Evolutionary conservation across 2,113 vertebrate genomes (phyloP).

Genomic region (Sapajus apella): DNA sequence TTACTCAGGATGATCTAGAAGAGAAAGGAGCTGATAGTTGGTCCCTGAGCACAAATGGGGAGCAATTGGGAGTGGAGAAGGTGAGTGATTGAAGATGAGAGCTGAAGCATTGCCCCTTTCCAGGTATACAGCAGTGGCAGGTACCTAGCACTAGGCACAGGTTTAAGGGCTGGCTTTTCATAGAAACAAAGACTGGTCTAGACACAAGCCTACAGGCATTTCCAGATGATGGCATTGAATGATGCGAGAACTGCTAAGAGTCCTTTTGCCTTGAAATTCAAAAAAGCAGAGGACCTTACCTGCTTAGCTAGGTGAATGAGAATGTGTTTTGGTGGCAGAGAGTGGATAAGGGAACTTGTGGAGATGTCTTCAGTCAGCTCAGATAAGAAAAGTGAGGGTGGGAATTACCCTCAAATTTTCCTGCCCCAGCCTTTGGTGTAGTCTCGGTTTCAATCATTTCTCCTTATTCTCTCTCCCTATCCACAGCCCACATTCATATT

Average conservation of each 20-base stretch:
- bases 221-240: neutral
- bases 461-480: neutral
- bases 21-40: neutral
- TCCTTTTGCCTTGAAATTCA: neutral
- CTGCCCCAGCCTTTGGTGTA: neutral
- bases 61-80: neutral
- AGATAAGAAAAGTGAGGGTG: neutral
- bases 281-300: neutral
- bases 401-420: neutral
- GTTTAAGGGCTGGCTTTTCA: neutral
- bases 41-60: neutral
- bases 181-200: neutral
- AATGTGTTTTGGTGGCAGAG: neutral
- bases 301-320: neutral
- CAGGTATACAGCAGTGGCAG: too few relatives aligned
- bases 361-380: neutral
- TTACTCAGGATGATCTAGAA: neutral
- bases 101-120: neutral
- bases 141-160: too few relatives aligned
- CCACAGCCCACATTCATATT: neutral
- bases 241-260: neutral
- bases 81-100: neutral
- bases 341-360: too few relatives aligned
- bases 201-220: neutral
- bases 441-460: neutral